Evolutionary conservation across 37 sponge, comb jelly and placozoan species (phyloP), one percentile per base, ranked within the genome.

Genomic region (Crambe crambe): DNA sequence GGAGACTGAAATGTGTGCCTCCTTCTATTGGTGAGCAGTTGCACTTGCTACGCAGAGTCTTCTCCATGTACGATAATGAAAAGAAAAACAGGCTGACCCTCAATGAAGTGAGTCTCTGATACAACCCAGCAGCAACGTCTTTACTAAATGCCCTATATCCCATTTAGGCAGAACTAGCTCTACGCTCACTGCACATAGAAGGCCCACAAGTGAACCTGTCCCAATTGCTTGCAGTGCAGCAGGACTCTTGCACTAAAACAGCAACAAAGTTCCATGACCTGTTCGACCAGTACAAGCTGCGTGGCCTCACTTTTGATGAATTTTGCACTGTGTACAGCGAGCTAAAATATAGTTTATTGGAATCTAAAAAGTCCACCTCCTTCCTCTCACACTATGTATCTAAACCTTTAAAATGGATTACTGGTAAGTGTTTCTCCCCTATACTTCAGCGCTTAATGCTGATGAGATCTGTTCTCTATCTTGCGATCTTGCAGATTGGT

Each of bases 61-160:
- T 78, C 43, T 30, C 42, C 47, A 86, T 86, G 86, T 79, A 86
- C 34, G 86, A 86, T 42, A 54, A 70, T 15, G 75, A 86, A 17
- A 73, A 74, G 65, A 73, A 72, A 54, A 69, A 74, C 21, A 37
- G 12, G 31, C 76, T 79, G 3, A 23, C 64, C 1, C 22, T 72
- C n/a, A 37, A 56, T 6, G 75, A 86, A 73, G 86, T 79, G 20
- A 34, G 56, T 42, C 9, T 15, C 6, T 41, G 30, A 43, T 43
- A 42, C 30, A 18, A 29, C 39, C 12, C 39, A 32, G 39, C 51
- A 15, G 51, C 51, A n/a, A n/a, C n/a, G n/a, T 47, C 10, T 47
- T 12, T 47, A 47, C 12, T 15, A 47, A 12, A 62, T 20, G 6
- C 12, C 51, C 51, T 42, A 5, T 38, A 9, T 27, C 75, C 34